Base-by-base conservation (phyloP, 1,140 invertebrate genomes). In the Drosophila biarmipes region DNA sequence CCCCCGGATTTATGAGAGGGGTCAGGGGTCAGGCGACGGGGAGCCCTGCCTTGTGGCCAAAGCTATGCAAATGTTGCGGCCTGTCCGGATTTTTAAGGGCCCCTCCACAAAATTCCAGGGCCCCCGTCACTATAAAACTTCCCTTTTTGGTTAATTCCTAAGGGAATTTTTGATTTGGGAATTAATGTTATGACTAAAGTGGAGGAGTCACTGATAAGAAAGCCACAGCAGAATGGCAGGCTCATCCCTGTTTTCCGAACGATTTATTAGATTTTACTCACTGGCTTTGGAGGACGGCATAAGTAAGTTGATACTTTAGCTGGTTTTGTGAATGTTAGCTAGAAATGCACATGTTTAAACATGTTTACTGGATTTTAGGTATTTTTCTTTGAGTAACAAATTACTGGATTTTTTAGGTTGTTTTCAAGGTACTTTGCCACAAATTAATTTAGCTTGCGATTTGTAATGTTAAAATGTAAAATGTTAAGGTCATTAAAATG, bases 51-150 rank as follows among this genome's bases (percentile, higher is more conserved):
- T 53, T 74, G 69, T 45, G 71, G 58, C 68, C 57, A 73, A 73
- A 73, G 57, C 68, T 73, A 73, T 73, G 69, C 71, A 73, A 73
- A 73, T 73, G 57, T 54, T 73, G 71, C 69, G 69, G 71, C 59
- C 51, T 69, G 62, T 68, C 62, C 38, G 63, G 66, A 69, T 69
- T 69, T 38, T 68, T 24, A 35, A 55, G 46, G 62, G 6, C 29
- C 15, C 6, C n/a, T n/a, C 7, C 31, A 24, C 15, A 42, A 24
- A 67, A 67, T 67, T 67, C 43, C 57, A 12, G 14, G 15, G 40
- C 15, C 11, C 14, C 24, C 21, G 29, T 8, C 19, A 64, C 37
- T 35, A 35, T 21, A 31, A 24, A 55, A 37, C 48, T 27, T 68
- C 6, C 17, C 48, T 8, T 54, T 46, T 57, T 37, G 5, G 48